Percentiles rank a stretch among this genome's conserved stretches.
Conservation (phyloP, 2,797 vertebrate species). For the Macrochelys suwanniensis region DNA sequence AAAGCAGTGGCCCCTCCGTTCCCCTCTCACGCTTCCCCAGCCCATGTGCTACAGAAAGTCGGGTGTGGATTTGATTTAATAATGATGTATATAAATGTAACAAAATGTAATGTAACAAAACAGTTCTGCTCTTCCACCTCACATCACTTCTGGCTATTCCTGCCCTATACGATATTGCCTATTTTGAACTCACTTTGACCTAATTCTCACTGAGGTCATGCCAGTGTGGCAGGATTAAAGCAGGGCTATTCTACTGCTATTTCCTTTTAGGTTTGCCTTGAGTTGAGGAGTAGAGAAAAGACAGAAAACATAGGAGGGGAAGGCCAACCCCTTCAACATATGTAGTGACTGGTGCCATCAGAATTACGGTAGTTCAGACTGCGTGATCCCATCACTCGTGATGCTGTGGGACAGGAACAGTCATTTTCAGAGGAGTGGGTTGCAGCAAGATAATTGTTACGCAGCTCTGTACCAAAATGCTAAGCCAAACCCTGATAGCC, state of each 20-base stretch:
- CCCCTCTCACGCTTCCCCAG: background rate
- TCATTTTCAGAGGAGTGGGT: background rate
- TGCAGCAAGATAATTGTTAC: background rate
- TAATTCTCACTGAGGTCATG: background rate
- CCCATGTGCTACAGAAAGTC: background rate
- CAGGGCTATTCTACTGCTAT: background rate
- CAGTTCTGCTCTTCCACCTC: background rate
- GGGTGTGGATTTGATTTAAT: background rate
- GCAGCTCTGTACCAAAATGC: background rate
- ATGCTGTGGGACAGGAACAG: background rate
- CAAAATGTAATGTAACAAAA: background rate
- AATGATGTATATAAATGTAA: no score
- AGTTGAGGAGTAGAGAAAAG: background rate
- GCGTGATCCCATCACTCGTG: background rate
- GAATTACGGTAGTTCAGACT: background rate
- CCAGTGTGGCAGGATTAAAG: background rate
- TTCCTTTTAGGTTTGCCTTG: background rate
- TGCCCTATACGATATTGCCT: background rate
- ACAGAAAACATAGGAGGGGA: background rate
- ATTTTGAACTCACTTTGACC: slow-evolving; percentile 7
- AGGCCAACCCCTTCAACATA: background rate
- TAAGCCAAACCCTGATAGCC: background rate
- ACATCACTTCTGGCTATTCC: background rate
- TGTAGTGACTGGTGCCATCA: background rate
- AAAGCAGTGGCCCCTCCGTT: background rate